Conservation (phyloP, 1,140 invertebrate genomes). For the Littorina saxatilis region DNA sequence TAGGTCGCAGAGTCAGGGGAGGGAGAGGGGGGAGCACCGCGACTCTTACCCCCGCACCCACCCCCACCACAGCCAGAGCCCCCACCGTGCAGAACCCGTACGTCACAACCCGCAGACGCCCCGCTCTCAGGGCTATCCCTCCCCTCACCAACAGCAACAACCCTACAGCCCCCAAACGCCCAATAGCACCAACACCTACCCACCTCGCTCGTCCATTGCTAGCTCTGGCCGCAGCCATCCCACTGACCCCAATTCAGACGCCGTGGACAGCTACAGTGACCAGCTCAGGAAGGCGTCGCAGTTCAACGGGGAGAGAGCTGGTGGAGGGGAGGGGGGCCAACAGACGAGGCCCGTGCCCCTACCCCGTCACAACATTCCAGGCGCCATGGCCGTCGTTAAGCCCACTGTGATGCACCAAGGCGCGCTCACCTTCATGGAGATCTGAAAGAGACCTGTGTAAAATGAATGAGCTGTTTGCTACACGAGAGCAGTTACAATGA, state of each 20-base stretch:
- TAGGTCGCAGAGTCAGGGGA: constrained; percentile 2
- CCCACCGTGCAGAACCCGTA: background rate
- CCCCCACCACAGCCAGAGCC: background rate
- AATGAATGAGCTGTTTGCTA: background rate
- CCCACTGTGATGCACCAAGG: constrained; percentile 54
- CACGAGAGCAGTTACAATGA: background rate
- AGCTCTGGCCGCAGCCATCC: background rate
- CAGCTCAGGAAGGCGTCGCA: constrained; percentile 42
- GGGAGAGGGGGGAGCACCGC: background rate
- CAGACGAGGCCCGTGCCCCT: constrained; percentile 20
- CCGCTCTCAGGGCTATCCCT: background rate
- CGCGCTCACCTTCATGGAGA: constrained; percentile 45
- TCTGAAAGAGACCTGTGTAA: constrained; percentile 19
- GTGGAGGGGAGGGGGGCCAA: background rate
- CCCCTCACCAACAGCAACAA: background rate
- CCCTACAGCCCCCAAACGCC: constrained; percentile 19
- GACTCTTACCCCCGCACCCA: background rate
- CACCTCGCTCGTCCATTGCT: background rate
- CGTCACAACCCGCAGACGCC: constrained; percentile 32
- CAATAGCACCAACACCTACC: constrained; percentile 17
- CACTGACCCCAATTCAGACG: background rate
- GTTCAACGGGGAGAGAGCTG: background rate
- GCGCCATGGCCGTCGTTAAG: constrained; percentile 56
- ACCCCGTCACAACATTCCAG: constrained; percentile 36
- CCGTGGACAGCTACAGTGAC: constrained; percentile 46